Evolutionary conservation across 1,140 invertebrate species (phyloP), one percentile per base, ranked within the genome.

Genomic region (Caenorhabditis remanei): DNA sequence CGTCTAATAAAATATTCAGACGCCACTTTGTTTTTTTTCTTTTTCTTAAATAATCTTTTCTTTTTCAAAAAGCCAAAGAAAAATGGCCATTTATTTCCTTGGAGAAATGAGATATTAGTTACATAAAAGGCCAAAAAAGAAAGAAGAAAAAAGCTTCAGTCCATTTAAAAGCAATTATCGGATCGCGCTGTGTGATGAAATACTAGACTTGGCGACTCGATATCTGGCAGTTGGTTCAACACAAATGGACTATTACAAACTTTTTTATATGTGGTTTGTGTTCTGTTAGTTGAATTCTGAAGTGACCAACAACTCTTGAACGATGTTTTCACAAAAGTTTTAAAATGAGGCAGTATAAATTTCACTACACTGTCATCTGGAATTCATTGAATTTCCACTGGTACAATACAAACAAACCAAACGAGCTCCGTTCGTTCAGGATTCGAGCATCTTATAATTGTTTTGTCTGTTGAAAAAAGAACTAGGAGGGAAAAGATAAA

Each of bases 121-220:
- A 58, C n/a, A 58, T n/a, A 65, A 65, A 65, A 65, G 40, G 24
- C 56, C 14, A 40, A 16, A 71, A 43, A 46, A 24, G 43, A 71
- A 71, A 71, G 9, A 24, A 21, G 41, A 43, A 46, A 71, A 46
- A 46, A 43, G 65, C 65, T 71, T 63, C 24, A 24, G 61, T 65
- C 61, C 61, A 40, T 41, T 71, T 46, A 19, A 71, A 71, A 71
- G 65, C 65, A 71, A 71, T 71, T 71, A 71, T 71, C 40, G 65
- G 65, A 71, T 71, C 65, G 21, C 40, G 61, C 9, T n/a, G 21
- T 71, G 65, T 71, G 65, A 71, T 71, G 65, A 71, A 71, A 71
- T 71, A 43, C 65, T 71, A 71, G 11, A 71, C 21, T 21, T 63
- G 24, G 24, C 61, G 32, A 63, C 61, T 21, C 21, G 32, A 63